phyloP scores from a whole-genome alignment of 2,797 vertebrate species.

The Heliangelus exortis region DNA sequence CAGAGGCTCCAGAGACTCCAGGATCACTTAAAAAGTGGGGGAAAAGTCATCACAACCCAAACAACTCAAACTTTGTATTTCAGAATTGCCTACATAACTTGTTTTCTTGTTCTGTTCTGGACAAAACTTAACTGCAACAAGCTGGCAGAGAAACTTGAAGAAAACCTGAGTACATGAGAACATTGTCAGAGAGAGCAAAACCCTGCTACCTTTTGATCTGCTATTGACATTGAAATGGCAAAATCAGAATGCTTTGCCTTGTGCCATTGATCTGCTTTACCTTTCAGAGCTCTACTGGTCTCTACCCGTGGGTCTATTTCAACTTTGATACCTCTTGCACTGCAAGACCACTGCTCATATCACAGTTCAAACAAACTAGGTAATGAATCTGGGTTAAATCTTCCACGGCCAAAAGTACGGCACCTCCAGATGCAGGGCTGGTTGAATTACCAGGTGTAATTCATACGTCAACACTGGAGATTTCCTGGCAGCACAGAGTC shows the following conservation, averaged over 20 bases:
- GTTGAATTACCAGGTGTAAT: slow-evolving; percentile 3
- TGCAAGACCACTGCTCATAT: slow-evolving; percentile 30
- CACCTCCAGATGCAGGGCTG: background rate
- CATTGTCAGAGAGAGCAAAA: slow-evolving; percentile 4
- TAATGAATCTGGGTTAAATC: background rate
- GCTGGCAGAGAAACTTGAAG: slow-evolving; percentile 14
- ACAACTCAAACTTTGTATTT: slow-evolving; percentile 22
- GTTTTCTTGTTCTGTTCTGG: slow-evolving; percentile 36
- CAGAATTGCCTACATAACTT: slow-evolving; percentile 6
- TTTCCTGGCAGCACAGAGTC: slow-evolving; percentile 32
- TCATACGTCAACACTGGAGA: background rate
- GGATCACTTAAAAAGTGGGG: slow-evolving; percentile 22
- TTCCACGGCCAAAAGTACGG: background rate
- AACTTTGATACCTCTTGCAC: slow-evolving; percentile 35
- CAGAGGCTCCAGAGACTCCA: slow-evolving; percentile 40
- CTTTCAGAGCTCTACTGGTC: background rate
- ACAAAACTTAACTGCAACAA: slow-evolving; percentile 31
- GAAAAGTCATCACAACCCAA: slow-evolving; percentile 65
- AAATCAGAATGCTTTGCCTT: slow-evolving; percentile 25
- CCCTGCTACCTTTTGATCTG: slow-evolving; percentile 34
- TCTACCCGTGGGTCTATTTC: background rate
- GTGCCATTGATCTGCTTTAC: background rate
- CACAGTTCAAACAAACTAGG: slow-evolving; percentile 19
- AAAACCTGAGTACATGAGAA: slow-evolving; percentile 49
- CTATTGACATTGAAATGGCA: slow-evolving; percentile 13